These are phyloP conservation scores for Sebastes nivosus DNA, from an alignment of 2,797 vertebrate species.

Conservation along the genomic window DNA sequence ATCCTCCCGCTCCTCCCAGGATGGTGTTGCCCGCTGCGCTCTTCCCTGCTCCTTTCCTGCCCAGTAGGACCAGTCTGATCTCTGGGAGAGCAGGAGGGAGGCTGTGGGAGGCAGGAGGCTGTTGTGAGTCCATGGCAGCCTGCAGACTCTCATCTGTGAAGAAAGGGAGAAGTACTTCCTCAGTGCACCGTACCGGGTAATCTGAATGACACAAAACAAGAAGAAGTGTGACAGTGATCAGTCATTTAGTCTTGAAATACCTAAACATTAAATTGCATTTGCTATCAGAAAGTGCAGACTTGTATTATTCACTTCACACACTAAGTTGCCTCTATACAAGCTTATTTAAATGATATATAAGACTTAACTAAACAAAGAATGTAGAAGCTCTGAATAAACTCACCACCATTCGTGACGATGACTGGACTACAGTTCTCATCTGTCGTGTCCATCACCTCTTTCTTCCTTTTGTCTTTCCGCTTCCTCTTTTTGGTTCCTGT, in stretches of 20 bases:
- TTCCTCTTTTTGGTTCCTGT: slow-evolving; percentile 59
- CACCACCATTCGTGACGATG: slow-evolving; percentile 44
- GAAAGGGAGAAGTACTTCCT: slow-evolving; percentile 72
- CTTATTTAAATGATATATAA: not conserved
- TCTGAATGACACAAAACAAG: slow-evolving; percentile 54
- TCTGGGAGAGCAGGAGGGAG: slow-evolving; percentile 51
- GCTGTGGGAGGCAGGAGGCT: not conserved
- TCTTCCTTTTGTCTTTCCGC: slow-evolving; percentile 51
- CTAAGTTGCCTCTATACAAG: not conserved
- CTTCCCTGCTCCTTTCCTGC: slow-evolving; percentile 80
- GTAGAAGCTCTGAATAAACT: slow-evolving; percentile 16
- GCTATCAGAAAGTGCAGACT: not conserved
- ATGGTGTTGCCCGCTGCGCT: slow-evolving; percentile 80
- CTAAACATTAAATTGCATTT: not conserved
- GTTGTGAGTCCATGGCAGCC: slow-evolving; percentile 40
- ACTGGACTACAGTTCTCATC: slow-evolving; percentile 1
- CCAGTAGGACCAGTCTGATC: slow-evolving; percentile 79
- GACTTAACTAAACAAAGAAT: not conserved
- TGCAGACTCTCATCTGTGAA: slow-evolving; percentile 67
- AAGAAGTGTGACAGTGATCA: slow-evolving; percentile 15
- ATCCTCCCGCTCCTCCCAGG: slow-evolving; percentile 62
- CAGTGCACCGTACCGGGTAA: slow-evolving; percentile 50
- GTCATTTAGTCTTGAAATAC: not conserved
- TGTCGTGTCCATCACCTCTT: slow-evolving; percentile 60
- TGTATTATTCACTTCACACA: not conserved